A percentile compares a stretch with the other conserved stretches of the same genome.
phyloP scores from a whole-genome alignment of 2,888 invertebrate species.

The Platycheirus albimanus region DNA sequence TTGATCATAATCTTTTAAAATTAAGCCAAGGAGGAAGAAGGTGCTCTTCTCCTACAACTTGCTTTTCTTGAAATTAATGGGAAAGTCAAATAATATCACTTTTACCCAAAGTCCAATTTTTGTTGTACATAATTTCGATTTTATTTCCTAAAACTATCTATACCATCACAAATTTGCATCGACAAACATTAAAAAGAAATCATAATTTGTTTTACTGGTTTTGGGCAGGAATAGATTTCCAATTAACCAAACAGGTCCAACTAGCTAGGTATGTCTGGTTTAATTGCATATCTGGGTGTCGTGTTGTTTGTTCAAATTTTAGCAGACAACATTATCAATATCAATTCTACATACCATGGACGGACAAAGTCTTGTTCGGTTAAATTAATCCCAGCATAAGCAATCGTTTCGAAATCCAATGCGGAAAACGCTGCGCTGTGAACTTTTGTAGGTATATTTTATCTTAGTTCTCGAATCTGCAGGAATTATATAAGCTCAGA shows the following conservation, averaged over 20 bases:
- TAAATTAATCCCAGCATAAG: not conserved
- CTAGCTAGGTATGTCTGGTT: slow-evolving; percentile 7
- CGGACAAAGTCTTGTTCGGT: not conserved
- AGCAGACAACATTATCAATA: slow-evolving; percentile 18
- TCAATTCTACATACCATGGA: not conserved
- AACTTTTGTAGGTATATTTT: slow-evolving; percentile 1
- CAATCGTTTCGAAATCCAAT: slow-evolving; percentile 25
- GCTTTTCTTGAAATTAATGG: too few species aligned
- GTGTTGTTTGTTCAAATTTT: slow-evolving; percentile 4
- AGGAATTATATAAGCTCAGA: slow-evolving; percentile 3
- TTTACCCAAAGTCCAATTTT: too few species aligned
- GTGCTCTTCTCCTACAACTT: too few species aligned
- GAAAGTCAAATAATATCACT: too few species aligned
- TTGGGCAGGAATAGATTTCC: not conserved
- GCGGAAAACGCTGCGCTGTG: not conserved
- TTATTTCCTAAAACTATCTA: not conserved
- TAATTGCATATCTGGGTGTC: slow-evolving; percentile 7
- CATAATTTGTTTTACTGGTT: not conserved
- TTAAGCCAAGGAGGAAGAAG: too few species aligned
- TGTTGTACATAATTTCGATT: too few species aligned
- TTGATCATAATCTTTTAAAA: too few species aligned
- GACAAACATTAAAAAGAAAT: slow-evolving; percentile 3
- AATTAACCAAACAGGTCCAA: slow-evolving; percentile 15
- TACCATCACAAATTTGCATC: not conserved
- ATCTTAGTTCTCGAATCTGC: not conserved